Conservation (phyloP, 2,113 vertebrate species). For the Toxotes jaculatrix region DNA sequence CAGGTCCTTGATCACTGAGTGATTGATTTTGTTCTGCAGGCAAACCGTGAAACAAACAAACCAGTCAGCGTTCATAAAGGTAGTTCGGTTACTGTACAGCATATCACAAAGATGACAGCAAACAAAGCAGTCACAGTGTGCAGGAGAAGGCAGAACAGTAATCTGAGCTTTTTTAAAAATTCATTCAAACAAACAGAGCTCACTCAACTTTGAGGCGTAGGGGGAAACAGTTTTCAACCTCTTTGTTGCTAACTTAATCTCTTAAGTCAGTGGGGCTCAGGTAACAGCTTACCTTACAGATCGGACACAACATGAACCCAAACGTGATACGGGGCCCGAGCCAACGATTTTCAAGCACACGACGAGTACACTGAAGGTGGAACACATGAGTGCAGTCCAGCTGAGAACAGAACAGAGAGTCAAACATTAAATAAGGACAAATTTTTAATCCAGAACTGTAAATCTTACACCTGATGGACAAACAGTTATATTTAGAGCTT, state of each 20-base stretch:
- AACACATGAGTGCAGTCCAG: constrained; percentile 99
- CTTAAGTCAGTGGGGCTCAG: neutral
- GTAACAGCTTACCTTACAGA: constrained; percentile 92
- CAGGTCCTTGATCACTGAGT: constrained; percentile 95
- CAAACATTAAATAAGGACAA: neutral
- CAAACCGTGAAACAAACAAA: constrained; percentile 27
- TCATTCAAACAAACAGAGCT: neutral
- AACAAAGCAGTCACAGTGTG: constrained; percentile 11
- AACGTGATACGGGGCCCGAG: constrained; percentile 98
- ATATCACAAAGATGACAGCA: neutral
- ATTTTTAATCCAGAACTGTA: neutral
- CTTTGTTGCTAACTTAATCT: neutral
- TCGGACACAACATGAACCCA: constrained; percentile 98
- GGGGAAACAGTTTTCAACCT: neutral
- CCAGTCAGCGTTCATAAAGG: neutral
- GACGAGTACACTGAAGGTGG: constrained; percentile 96
- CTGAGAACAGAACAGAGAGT: constrained; percentile 77
- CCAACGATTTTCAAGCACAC: constrained; percentile 98
- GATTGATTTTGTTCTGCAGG: constrained; percentile 99
- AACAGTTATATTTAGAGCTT: neutral
- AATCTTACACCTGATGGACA: too few relatives aligned
- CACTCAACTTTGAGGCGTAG: neutral
- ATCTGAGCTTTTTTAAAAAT: neutral
- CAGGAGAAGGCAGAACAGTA: neutral
- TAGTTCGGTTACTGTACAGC: neutral